Conservation (phyloP, 1,140 invertebrate genomes). For the Aphaenogaster rudis region DNA sequence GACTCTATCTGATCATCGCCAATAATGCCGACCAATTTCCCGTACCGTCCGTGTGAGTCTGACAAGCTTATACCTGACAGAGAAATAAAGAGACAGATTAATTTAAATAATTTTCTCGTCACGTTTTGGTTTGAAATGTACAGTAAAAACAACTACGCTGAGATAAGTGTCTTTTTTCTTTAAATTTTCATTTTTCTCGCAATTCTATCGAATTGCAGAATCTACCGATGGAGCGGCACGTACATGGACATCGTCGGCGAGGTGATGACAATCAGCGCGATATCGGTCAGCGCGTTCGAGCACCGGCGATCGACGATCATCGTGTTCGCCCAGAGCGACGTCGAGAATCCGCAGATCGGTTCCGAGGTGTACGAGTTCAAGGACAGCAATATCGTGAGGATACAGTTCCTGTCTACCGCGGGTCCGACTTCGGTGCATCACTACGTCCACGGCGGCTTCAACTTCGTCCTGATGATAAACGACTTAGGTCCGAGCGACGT, state of each 20-base stretch:
- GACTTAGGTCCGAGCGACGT: constrained; percentile 62
- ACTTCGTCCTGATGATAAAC: constrained; percentile 71
- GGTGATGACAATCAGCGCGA: constrained; percentile 58
- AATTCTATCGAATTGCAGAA: constrained; percentile 63
- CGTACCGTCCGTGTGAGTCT: constrained; percentile 71
- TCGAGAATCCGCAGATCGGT: constrained; percentile 34
- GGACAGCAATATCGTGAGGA: constrained; percentile 37
- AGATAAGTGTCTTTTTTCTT: not conserved
- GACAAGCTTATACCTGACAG: not conserved
- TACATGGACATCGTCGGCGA: constrained; percentile 77
- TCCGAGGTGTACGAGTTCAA: constrained; percentile 76
- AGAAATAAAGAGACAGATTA: not conserved
- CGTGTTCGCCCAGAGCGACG: constrained; percentile 70
- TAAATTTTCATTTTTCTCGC: not conserved
- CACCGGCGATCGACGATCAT: constrained; percentile 72
- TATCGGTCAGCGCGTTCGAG: constrained; percentile 71
- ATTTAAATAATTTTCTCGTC: not conserved
- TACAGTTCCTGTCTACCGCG: constrained; percentile 71
- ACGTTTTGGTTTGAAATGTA: not conserved
- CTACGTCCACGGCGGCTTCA: constrained; percentile 63
- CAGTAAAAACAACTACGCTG: not conserved
- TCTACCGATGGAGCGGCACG: constrained; percentile 81
- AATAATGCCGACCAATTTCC: constrained; percentile 58
- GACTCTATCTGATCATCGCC: constrained; percentile 75
- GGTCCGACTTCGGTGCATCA: constrained; percentile 69